Conservation (phyloP, 2,113 vertebrate species). For the Podarcis cretensis region DNA sequence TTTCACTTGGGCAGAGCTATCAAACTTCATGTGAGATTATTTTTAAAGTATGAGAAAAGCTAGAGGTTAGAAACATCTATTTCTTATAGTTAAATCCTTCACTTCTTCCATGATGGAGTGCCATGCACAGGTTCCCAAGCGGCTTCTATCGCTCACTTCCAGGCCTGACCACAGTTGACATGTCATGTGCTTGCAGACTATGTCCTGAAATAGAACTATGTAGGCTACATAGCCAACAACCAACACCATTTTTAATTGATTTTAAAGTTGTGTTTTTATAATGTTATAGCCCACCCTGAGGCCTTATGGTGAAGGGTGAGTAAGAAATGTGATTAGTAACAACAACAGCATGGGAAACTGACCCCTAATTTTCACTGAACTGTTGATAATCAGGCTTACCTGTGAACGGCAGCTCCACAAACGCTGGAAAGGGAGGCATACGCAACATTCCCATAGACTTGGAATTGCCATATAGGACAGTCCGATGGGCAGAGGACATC, state of each 20-base stretch:
- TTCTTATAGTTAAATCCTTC: background rate
- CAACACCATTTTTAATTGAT: background rate
- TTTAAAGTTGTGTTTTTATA: no score
- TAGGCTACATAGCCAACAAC: background rate
- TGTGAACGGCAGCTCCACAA: constrained; percentile 92
- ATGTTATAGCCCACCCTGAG: no score
- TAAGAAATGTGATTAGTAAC: no score
- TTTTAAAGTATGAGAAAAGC: background rate
- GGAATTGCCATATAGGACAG: constrained; percentile 80
- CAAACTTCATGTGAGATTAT: no score
- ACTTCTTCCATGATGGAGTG: background rate
- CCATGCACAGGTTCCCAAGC: background rate
- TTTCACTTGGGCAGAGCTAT: background rate
- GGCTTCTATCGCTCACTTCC: background rate
- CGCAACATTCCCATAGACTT: constrained; percentile 87
- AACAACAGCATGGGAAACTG: background rate
- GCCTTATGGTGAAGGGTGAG: no score
- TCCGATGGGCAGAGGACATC: constrained; percentile 86
- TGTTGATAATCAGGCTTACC: constrained; percentile 72
- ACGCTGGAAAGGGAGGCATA: constrained; percentile 93
- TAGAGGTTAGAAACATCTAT: background rate
- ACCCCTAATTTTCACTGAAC: background rate
- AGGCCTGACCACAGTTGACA: background rate
- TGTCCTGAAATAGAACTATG: background rate
- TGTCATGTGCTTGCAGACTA: background rate